Percentiles rank a stretch among this genome's conserved stretches.
These are phyloP conservation scores for Sesamia inferens DNA, from an alignment of 2,888 invertebrate species.

Conservation along the genomic window DNA sequence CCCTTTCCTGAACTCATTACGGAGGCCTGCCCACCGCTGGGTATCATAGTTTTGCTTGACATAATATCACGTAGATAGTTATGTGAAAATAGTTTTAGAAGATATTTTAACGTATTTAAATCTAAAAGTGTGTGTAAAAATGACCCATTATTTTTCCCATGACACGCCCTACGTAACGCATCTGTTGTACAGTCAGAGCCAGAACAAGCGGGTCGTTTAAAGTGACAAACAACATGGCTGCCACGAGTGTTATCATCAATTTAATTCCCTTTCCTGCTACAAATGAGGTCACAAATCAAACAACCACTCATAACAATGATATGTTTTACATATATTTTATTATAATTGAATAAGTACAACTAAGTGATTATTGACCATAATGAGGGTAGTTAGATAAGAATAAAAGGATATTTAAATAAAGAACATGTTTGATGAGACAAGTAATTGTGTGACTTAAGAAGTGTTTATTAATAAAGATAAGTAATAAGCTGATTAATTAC, in stretches of 20 bases:
- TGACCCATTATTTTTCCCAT: conserved; percentile 25
- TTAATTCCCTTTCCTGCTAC: conserved; percentile 87
- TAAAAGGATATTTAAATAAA: conserved; percentile 15
- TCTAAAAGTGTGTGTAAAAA: conserved; percentile 1
- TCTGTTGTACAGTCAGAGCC: conserved; percentile 51
- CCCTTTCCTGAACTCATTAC: neutral
- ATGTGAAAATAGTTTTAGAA: neutral
- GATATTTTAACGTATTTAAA: neutral
- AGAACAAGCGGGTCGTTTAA: conserved; percentile 59
- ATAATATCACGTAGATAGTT: neutral
- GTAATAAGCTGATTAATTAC: conserved; percentile 31
- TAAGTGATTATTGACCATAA: conserved; percentile 37
- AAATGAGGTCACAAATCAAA: conserved; percentile 88
- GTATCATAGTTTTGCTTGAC: neutral
- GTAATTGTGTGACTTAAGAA: conserved; percentile 36
- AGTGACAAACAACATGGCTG: conserved; percentile 77
- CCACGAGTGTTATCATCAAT: conserved; percentile 83
- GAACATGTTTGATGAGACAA: conserved; percentile 21
- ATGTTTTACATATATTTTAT: conserved; percentile 59
- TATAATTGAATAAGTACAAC: conserved; percentile 46
- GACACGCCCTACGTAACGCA: conserved; percentile 60
- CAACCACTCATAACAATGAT: conserved; percentile 71
- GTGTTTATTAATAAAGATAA: conserved; percentile 48
- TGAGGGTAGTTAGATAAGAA: conserved; percentile 65
- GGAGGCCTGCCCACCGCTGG: neutral